phyloP scores from a whole-genome alignment of 2,797 vertebrate species.

The Pangasius larnaudii region DNA sequence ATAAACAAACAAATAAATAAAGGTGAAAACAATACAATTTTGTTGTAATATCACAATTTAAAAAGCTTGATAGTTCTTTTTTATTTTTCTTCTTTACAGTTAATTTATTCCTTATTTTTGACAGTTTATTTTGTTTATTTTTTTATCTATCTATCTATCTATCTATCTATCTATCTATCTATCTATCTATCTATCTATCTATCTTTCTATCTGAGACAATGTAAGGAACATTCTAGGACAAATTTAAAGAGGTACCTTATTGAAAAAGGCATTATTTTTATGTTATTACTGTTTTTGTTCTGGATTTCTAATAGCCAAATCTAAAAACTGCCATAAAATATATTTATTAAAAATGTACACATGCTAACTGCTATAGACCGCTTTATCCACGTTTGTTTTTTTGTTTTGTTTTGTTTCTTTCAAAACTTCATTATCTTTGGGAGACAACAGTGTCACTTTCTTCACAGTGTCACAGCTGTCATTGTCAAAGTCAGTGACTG shows the following conservation, averaged over 20 bases:
- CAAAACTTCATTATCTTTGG: neutral
- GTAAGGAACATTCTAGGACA: neutral
- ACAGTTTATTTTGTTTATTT: too few relatives aligned
- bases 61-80: too few relatives aligned
- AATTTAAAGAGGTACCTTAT: neutral
- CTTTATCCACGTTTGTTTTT: neutral
- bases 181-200: too few relatives aligned
- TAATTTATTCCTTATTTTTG: neutral
- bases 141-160: neutral
- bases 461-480: too few relatives aligned
- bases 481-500: neutral
- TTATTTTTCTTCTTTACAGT: neutral
- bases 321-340: neutral
- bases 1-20: neutral
- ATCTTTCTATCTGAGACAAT: neutral
- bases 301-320: neutral
- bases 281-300: neutral
- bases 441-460: neutral
- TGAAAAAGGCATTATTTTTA: neutral
- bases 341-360: neutral
- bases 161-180: too few relatives aligned
- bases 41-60: too few relatives aligned
- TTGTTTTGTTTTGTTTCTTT: neutral
- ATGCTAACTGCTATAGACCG: neutral
- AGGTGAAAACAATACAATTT: neutral